phyloP scores from a whole-genome alignment of 1,140 invertebrate species.

The Trissolcus basalis region DNA sequence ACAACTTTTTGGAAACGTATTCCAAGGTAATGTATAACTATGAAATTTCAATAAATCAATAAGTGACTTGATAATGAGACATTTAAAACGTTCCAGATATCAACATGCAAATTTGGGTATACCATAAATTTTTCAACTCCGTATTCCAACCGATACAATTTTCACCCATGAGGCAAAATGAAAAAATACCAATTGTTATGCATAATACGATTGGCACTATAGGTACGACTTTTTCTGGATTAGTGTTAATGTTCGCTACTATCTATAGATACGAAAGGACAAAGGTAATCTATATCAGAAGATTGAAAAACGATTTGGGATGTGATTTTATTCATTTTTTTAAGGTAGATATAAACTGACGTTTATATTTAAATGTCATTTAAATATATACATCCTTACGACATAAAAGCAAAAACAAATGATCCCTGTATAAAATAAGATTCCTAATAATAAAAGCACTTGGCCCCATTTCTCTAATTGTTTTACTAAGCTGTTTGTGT shows the following conservation, averaged over 20 bases:
- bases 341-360: no score
- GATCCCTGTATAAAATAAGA: no score
- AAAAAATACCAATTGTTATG: neutral
- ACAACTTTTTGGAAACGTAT: constrained; percentile 7
- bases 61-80: no score
- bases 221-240: neutral
- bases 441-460: no score
- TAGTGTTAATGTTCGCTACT: neutral
- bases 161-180: neutral
- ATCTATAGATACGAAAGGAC: neutral
- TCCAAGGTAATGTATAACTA: neutral
- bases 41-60: neutral
- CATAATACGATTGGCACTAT: neutral
- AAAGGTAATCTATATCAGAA: no score
- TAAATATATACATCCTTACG: no score
- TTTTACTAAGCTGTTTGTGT: no score
- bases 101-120: neutral
- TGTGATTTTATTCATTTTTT: no score
- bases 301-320: no score
- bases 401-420: no score
- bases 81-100: neutral
- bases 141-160: constrained; percentile 1
- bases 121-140: neutral
- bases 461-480: no score
- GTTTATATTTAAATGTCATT: no score